A percentile compares a stretch with the other conserved stretches of the same genome.
Conservation (phyloP, 2,113 vertebrate genomes). For the Gallinago jamesoni region DNA sequence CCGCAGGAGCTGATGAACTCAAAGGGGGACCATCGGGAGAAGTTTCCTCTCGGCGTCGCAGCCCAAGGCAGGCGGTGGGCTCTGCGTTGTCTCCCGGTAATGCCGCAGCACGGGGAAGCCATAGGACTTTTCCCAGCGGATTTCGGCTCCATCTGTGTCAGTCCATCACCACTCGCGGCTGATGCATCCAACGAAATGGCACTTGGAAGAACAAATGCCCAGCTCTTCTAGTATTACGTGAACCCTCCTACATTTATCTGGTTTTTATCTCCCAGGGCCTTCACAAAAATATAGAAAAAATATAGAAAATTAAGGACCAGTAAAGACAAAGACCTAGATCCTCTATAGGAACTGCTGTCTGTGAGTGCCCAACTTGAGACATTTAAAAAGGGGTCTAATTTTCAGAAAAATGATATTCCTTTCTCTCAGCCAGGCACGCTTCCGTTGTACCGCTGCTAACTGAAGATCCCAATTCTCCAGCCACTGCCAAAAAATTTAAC, state of each 20-base stretch:
- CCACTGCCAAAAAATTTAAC: not conserved
- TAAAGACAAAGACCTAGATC: not conserved
- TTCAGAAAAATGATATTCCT: not conserved
- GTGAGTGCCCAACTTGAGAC: not conserved
- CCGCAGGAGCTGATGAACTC: not conserved
- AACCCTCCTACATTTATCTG: not conserved
- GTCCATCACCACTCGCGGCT: not conserved
- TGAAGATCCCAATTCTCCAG: not conserved
- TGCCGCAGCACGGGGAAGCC: not conserved
- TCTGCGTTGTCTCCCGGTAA: not conserved
- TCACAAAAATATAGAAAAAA: not conserved
- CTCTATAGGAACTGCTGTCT: too few relatives aligned
- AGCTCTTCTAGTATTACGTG: not conserved
- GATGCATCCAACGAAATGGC: not conserved
- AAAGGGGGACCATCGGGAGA: not conserved
- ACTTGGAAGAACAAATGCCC: not conserved
- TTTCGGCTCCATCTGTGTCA: not conserved
- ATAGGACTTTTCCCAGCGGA: not conserved
- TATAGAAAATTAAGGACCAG: not conserved
- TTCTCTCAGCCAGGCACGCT: not conserved
- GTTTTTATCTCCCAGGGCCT: not conserved
- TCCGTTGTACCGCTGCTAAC: not conserved
- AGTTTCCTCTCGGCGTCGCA: not conserved
- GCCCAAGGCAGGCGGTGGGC: not conserved
- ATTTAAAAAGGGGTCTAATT: not conserved